Evolutionary conservation across 2,797 vertebrate species (phyloP).

Genomic region (Zenarchopterus dispar): DNA sequence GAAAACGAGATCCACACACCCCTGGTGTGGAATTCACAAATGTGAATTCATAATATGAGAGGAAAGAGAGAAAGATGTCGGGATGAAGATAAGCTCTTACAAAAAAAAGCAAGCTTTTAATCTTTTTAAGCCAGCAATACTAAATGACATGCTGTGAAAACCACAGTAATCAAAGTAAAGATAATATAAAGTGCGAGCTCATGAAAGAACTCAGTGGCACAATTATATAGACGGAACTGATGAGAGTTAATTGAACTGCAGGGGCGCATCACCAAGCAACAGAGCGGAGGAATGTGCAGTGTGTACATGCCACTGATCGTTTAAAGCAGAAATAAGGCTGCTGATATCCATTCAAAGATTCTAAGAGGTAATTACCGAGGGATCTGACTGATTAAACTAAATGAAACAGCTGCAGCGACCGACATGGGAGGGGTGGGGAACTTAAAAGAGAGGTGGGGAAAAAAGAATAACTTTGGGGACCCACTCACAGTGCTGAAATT

Average conservation of each 20-base stretch:
- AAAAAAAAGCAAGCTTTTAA: background rate
- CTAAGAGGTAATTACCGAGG: constrained; percentile 20
- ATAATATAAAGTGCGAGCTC: background rate
- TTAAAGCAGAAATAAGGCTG: constrained; percentile 35
- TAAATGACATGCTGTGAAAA: background rate
- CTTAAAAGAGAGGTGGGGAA: background rate
- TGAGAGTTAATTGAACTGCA: constrained; percentile 37
- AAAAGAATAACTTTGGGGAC: constrained; percentile 36
- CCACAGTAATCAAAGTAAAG: background rate
- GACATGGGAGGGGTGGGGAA: constrained; percentile 30
- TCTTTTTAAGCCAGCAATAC: background rate
- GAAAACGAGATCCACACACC: constrained; percentile 6
- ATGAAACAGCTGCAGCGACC: constrained; percentile 28
- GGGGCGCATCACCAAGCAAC: constrained; percentile 29
- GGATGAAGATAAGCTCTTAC: no score
- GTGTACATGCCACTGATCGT: constrained; percentile 18
- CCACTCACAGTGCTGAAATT: constrained; percentile 89
- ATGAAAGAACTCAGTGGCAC: background rate
- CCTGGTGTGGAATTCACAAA: background rate
- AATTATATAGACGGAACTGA: constrained; percentile 2
- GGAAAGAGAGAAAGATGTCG: background rate
- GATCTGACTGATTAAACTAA: background rate
- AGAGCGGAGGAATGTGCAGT: constrained; percentile 26
- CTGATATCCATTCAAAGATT: constrained; percentile 8
- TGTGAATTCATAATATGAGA: background rate